Evolutionary conservation across 2,888 invertebrate genomes (phyloP).

Genomic region (Danaus chrysippus): DNA sequence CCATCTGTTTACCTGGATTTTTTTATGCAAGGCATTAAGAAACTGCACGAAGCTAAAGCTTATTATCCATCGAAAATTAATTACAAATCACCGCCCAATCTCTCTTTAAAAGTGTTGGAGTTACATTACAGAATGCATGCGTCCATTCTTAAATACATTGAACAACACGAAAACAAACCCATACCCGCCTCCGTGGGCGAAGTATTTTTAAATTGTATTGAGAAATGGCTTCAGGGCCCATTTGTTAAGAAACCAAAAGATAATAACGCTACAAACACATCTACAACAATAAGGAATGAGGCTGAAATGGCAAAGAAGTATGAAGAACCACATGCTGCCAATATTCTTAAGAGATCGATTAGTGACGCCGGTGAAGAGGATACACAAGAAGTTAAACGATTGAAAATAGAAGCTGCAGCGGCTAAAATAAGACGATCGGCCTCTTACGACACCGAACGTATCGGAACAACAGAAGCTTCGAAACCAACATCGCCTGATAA

Average conservation of each 20-base stretch:
- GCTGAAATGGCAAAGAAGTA: constrained; percentile 46
- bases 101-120: constrained; percentile 94
- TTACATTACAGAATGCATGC: constrained; percentile 91
- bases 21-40: constrained; percentile 88
- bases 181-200: constrained; percentile 79
- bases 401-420: constrained; percentile 65
- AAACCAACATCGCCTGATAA: constrained; percentile 21
- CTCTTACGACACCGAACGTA: constrained; percentile 67
- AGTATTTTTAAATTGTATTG: constrained; percentile 79
- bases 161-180: constrained; percentile 85
- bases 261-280: constrained; percentile 35
- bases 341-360: constrained; percentile 69
- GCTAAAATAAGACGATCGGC: constrained; percentile 69
- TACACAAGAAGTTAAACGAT: constrained; percentile 59
- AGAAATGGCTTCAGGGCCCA: constrained; percentile 67
- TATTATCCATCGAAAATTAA: constrained; percentile 92
- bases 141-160: constrained; percentile 91
- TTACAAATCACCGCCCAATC: constrained; percentile 89
- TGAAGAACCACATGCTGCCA: constrained; percentile 57
- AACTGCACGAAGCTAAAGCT: constrained; percentile 88
- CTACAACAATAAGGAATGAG: constrained; percentile 29
- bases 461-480: constrained; percentile 34
- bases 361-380: constrained; percentile 72
- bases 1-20: constrained; percentile 87
- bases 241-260: constrained; percentile 61